Conservation (phyloP, 2,888 invertebrate species). For the Drosophila melanosoma region DNA sequence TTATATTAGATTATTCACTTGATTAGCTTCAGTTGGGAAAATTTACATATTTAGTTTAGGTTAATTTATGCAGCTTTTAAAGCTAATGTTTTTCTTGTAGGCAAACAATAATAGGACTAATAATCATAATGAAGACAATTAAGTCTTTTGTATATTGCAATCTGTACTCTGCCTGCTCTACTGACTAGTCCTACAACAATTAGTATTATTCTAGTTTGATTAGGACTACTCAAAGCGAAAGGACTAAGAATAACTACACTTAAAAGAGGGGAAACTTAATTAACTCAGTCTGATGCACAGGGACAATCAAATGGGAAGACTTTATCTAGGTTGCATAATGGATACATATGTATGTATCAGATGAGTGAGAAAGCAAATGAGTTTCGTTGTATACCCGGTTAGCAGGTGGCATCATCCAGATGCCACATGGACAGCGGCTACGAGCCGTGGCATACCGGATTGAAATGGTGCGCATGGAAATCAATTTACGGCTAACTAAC, state of each 20-base stretch:
- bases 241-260: background rate
- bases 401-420: constrained; percentile 2
- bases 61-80: background rate
- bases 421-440: constrained; percentile 3
- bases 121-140: background rate
- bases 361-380: background rate
- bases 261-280: background rate
- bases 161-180: background rate
- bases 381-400: background rate
- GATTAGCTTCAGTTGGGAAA: background rate
- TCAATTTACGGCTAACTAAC: constrained; percentile 53
- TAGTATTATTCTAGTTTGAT: background rate
- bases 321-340: constrained; percentile 4
- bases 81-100: background rate
- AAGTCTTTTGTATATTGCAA: background rate
- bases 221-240: background rate
- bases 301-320: constrained; percentile 1
- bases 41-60: background rate
- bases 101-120: background rate
- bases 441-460: background rate
- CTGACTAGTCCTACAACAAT: background rate
- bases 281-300: background rate
- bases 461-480: constrained; percentile 38
- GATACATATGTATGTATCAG: background rate
- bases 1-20: background rate